A percentile compares a stretch with the other conserved stretches of the same genome.
These are phyloP conservation scores for Carabus problematicus DNA, from an alignment of 2,888 invertebrate genomes.

Conservation along the genomic window DNA sequence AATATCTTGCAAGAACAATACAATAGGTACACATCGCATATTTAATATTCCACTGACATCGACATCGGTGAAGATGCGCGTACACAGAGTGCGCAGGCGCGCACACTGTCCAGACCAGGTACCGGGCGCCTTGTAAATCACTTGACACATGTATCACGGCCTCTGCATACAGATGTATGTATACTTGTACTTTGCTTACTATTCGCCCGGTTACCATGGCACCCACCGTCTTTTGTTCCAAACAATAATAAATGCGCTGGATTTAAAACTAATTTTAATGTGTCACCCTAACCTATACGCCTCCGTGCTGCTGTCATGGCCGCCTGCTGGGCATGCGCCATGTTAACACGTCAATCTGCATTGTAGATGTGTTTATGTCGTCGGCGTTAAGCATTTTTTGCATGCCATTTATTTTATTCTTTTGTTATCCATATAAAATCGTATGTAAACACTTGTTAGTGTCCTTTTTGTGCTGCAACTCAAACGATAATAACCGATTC, in stretches of 20 bases:
- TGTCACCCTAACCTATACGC: too few relatives aligned
- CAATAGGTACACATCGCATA: constrained; percentile 1
- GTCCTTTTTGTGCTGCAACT: too few relatives aligned
- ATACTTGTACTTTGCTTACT: not conserved
- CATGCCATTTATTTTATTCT: not conserved
- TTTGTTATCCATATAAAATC: too few relatives aligned
- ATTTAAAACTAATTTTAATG: not conserved
- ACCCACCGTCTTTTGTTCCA: constrained; percentile 10
- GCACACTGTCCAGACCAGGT: too few relatives aligned
- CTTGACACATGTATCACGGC: constrained; percentile 4
- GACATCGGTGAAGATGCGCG: constrained; percentile 1
- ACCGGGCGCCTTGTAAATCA: constrained; percentile 13
- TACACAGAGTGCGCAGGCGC: not conserved
- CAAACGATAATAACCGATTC: too few relatives aligned
- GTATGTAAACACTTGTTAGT: too few relatives aligned
- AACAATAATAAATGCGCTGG: constrained; percentile 10
- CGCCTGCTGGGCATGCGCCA: not conserved
- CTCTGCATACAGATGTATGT: not conserved
- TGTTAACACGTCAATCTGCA: constrained; percentile 4
- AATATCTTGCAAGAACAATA: not conserved
- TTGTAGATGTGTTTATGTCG: constrained; percentile 6
- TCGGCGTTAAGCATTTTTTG: not conserved
- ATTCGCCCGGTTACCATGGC: constrained; percentile 3
- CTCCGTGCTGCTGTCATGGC: too few relatives aligned
- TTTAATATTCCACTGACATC: constrained; percentile 10